Conservation (phyloP, 2,888 invertebrate species). For the Tipula confusa region DNA sequence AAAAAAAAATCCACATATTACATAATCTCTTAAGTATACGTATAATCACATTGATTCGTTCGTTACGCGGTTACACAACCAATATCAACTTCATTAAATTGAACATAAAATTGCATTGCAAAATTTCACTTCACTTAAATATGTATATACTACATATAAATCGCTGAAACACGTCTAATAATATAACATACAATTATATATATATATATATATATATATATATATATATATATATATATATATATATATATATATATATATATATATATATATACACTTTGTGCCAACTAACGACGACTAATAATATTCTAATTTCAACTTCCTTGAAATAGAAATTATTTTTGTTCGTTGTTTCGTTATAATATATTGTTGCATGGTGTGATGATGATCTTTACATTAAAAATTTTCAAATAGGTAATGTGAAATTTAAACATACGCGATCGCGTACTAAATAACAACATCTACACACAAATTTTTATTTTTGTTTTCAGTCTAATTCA, state of each 20-base stretch:
- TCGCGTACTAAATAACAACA: neutral
- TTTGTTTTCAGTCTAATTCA: neutral
- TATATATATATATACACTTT: neutral
- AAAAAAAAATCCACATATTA: neutral
- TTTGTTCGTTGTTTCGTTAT: neutral
- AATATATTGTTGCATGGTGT: neutral
- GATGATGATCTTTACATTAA: neutral
- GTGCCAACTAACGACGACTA: neutral
- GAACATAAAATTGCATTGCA: neutral
- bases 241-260: neutral
- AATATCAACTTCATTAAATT: neutral
- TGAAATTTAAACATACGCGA: neutral
- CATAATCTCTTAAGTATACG: neutral
- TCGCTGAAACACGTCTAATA: neutral
- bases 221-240: neutral
- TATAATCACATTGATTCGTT: neutral
- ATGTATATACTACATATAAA: neutral
- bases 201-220: neutral
- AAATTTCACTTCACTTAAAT: neutral
- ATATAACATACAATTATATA: neutral
- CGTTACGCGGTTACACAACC: neutral
- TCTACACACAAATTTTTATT: neutral
- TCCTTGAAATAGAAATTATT: neutral
- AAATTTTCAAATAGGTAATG: conserved; percentile 13
- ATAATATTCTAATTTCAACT: neutral